Base-by-base conservation (phyloP, 2,888 invertebrate genomes). In the Ormyrus labotus region DNA sequence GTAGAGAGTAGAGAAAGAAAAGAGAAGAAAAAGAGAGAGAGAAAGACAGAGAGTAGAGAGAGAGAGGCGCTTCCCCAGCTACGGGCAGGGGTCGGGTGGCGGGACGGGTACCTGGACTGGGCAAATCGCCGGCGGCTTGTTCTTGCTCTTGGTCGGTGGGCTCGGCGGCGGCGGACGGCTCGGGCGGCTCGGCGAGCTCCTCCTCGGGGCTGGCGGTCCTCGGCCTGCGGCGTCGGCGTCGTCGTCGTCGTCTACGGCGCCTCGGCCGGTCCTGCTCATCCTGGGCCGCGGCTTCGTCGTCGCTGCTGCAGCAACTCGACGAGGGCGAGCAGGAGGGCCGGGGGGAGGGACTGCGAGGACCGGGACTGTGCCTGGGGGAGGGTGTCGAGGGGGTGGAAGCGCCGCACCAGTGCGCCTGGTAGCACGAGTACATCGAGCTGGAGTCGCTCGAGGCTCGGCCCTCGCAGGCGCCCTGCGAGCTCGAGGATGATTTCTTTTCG, bases 341-440 rank as follows among this genome's bases (percentile, higher is more conserved):
- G 34, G 34, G 34, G 34, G 89, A 86, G 63, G 89, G 89, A 86
- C 88, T 90, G 72, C 86, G 85, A 13, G 87, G 87, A 83, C 86
- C 87, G 47, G 90, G 89, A 83, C 87, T 88, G 47, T 84, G 85
- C 77, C 84, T 80, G 45, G 87, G 87, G 82, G 85, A 82, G 55
- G 88, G 87, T 73, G 87, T 88, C 80, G 89, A 88, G 75, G 88
- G 87, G 81, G 87, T 87, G 82, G 89, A 87, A 86, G 89, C 88
- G 81, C 88, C 87, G 87, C 90, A 90, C 89, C 90, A 90, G 85
- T 89, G 88, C 84, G 88, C 86, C 85, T 88, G 87, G 84, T 89
- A 90, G 87, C 90, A 90, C 85, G 90, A 90, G 85, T 90, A 89
- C 85, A 87, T 87, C 81, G 88, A 89, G 83, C 88, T 88, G 77